These are phyloP conservation scores for Sympetrum striolatum DNA, from an alignment of 2,888 invertebrate genomes.

Conservation along the genomic window DNA sequence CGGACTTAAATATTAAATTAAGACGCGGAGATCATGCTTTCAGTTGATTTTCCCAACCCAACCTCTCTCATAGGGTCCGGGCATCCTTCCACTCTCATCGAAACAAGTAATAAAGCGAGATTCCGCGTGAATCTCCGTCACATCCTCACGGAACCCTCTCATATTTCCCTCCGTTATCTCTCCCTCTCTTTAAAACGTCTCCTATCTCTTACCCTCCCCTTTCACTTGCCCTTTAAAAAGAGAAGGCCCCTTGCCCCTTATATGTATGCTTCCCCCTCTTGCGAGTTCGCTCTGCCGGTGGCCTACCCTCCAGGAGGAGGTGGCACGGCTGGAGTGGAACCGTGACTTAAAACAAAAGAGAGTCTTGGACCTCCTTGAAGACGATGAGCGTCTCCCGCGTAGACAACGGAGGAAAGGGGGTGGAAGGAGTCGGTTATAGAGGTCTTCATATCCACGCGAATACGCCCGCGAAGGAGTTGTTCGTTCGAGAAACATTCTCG, in stretches of 20 bases:
- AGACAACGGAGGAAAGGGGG: not conserved
- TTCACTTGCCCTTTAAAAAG: too few relatives aligned
- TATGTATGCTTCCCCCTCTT: not conserved
- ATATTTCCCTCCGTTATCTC: not conserved
- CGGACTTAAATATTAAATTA: too few relatives aligned
- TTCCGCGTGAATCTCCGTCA: too few relatives aligned
- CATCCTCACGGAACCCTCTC: too few relatives aligned
- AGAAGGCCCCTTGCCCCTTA: not conserved
- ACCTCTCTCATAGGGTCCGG: too few relatives aligned
- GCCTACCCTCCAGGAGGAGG: not conserved
- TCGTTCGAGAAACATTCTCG: too few relatives aligned
- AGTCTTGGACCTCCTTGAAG: conserved; percentile 28
- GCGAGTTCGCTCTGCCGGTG: not conserved
- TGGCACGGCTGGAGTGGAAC: not conserved
- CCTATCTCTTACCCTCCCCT: not conserved
- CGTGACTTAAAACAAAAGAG: conserved; percentile 28
- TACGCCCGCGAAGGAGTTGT: too few relatives aligned
- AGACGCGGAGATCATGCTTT: too few relatives aligned
- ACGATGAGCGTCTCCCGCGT: conserved; percentile 5
- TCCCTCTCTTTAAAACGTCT: not conserved
- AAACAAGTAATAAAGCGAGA: too few relatives aligned
- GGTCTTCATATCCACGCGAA: not conserved
- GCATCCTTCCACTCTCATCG: too few relatives aligned
- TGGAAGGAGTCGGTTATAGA: not conserved
- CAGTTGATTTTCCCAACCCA: too few relatives aligned